These are phyloP conservation scores for Salvelinus alpinus DNA, from an alignment of 2,113 vertebrate genomes.

Conservation along the genomic window DNA sequence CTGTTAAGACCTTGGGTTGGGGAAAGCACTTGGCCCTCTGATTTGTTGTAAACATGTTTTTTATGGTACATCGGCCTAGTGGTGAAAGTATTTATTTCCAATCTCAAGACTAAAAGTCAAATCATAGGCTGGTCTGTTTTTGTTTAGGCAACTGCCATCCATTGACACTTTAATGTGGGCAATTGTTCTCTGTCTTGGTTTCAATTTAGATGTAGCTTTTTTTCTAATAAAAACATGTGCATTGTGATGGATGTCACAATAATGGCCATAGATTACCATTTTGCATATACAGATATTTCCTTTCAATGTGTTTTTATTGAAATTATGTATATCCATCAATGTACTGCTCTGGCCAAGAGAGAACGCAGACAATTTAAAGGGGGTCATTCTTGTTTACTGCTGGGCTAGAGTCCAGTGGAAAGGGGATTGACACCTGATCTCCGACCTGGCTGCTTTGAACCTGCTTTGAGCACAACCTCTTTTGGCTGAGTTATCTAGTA, in stretches of 20 bases:
- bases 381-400: slow-evolving; percentile 10
- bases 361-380: neutral
- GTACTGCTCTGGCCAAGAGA: neutral
- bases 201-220: no score
- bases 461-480: neutral
- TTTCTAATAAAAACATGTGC: no score
- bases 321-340: no score
- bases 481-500: neutral
- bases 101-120: neutral
- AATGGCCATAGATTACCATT: no score
- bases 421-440: slow-evolving; percentile 6
- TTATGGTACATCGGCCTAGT: neutral
- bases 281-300: no score
- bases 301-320: no score
- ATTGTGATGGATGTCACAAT: no score
- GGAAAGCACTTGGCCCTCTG: neutral
- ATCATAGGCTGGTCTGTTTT: no score
- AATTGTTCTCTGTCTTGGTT: no score
- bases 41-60: neutral
- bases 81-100: no score
- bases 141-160: no score
- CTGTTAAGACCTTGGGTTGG: neutral
- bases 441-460: neutral
- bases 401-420: neutral
- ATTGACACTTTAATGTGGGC: no score